These are phyloP conservation scores for Penaeus japonicus DNA, from an alignment of 1,140 invertebrate species.

Conservation along the genomic window DNA sequence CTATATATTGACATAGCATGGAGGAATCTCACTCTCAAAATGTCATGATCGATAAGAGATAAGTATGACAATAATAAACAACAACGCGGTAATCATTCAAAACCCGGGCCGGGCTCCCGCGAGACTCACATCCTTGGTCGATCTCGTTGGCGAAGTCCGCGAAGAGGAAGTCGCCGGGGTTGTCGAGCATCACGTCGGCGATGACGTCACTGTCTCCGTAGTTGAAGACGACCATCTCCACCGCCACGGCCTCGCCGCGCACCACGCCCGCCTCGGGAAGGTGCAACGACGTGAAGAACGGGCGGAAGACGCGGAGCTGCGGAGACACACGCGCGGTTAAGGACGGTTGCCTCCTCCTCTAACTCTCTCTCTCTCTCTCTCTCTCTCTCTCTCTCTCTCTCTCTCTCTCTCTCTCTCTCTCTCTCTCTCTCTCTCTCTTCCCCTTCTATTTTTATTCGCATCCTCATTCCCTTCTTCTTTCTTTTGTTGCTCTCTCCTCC, in stretches of 20 bases:
- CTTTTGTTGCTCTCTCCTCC: too few species aligned
- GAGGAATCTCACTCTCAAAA: too few species aligned
- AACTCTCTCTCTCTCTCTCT: too few species aligned
- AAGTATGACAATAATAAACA: too few species aligned
- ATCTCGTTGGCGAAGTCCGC: constrained; percentile 76
- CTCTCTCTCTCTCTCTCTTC: too few species aligned
- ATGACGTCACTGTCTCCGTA: constrained; percentile 81
- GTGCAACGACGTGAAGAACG: constrained; percentile 86
- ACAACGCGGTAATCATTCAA: not conserved
- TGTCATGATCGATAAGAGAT: too few species aligned
- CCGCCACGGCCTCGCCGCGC: constrained; percentile 86
- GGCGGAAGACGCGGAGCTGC: constrained; percentile 83
- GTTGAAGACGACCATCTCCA: constrained; percentile 93
- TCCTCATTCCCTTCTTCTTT: too few species aligned
- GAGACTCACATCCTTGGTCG: constrained; percentile 65
- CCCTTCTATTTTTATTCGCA: too few species aligned
- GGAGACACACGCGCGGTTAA: not conserved
- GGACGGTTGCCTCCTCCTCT: not conserved
- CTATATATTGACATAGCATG: too few species aligned
- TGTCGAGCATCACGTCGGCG: constrained; percentile 85
- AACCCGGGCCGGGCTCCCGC: not conserved
- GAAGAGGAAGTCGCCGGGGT: constrained; percentile 82
- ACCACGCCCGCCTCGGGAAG: constrained; percentile 86
- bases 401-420: too few species aligned
- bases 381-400: too few species aligned